A percentile compares a stretch with the other conserved stretches of the same genome.
phyloP scores from a whole-genome alignment of 64 coral and sea anemone genomes.

The Cladopsammia gracilis region DNA sequence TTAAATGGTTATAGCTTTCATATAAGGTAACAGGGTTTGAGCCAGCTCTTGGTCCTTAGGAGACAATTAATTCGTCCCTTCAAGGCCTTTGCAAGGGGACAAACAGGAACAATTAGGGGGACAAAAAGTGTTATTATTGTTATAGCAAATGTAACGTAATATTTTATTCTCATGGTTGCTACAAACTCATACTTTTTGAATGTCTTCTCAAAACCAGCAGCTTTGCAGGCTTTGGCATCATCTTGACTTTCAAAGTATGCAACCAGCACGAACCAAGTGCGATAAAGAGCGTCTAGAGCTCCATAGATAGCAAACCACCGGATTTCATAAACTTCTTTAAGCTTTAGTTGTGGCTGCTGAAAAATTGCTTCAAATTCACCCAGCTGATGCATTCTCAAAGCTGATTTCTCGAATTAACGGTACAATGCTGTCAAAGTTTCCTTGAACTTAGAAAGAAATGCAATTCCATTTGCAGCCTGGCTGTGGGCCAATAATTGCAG shows the following conservation, averaged over 20 bases:
- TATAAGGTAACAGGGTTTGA: no score
- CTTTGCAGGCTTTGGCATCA: conserved; percentile 13
- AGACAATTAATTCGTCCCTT: no score
- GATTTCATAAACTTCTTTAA: conserved; percentile 53
- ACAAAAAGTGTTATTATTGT: no score
- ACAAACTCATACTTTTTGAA: conserved; percentile 9
- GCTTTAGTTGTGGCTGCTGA: conserved; percentile 32
- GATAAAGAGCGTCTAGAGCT: conserved; percentile 30
- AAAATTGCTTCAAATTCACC: conserved; percentile 36
- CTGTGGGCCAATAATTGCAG: conserved; percentile 52
- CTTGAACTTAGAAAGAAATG: not conserved
- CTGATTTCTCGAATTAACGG: conserved; percentile 20
- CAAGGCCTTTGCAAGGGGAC: no score
- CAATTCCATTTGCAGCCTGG: conserved; percentile 14
- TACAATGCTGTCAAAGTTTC: conserved; percentile 38
- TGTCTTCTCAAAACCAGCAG: not conserved
- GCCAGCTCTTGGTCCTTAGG: no score
- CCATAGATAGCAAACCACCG: conserved; percentile 11
- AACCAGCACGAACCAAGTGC: not conserved
- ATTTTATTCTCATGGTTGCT: not conserved
- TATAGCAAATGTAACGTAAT: no score
- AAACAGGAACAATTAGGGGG: no score
- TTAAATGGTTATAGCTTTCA: no score
- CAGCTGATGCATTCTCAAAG: not conserved
- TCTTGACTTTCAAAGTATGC: conserved; percentile 9